Evolutionary conservation across 2,888 invertebrate genomes (phyloP), one percentile per base, ranked within the genome.

Genomic region (Diploptera punctata): DNA sequence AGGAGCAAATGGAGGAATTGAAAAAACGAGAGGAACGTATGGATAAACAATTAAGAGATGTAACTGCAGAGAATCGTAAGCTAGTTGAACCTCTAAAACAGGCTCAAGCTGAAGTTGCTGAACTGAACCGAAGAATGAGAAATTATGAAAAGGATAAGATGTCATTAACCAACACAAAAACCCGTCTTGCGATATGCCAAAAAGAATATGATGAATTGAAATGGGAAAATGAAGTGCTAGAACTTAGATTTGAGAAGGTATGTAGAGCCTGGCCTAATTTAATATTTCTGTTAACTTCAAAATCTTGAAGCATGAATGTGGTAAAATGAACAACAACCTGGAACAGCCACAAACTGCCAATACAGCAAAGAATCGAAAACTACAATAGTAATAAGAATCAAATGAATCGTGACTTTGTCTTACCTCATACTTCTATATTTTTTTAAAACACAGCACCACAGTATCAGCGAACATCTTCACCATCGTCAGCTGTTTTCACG

Each of bases 131-230:
- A 72, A 92, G 93, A 79, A 86, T 95, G 80, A 88, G 89, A n/a
- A 93, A 94, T 81, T 95, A 95, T 78, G 92, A 93, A 74, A 92
- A 94, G 76, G 95, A 96, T 81, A 94, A 94, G 79, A 87, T 90
- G 75, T 90, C 91, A 57, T 84, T 94, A 75, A 85, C 85, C 75
- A 87, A 87, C 79, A 87, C 88, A 0, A 89, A 88, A 80, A 83
- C 83, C 31, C 82, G 83, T 75, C 79, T 87, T 38, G 74, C 78
- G 9, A 77, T 81, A 7, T 78, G 80, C 70, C 80, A 81, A 26
- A 82, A 83, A 71, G 81, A 90, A 77, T 81, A 89, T 33, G 88
- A 88, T 73, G 87, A 87, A 47, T 79, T 90, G 2, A 86, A 85
- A 75, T 89, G 89, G 88, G 87, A 89, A 72, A 87, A 88, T 54